phyloP scores from a whole-genome alignment of 2,797 vertebrate genomes.

The Amblyraja radiata region DNA sequence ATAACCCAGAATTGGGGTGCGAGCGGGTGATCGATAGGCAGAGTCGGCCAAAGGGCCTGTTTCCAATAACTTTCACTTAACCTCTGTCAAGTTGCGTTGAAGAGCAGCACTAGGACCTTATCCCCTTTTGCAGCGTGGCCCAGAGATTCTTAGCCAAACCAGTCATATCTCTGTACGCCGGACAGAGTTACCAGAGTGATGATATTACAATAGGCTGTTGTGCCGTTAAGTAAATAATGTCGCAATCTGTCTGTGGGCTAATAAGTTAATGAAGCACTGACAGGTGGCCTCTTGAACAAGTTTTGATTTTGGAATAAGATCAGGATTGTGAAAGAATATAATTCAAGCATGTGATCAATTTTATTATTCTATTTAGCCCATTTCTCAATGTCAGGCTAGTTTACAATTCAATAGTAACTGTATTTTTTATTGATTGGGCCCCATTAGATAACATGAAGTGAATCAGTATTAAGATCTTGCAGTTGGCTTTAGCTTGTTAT shows the following conservation, averaged over 20 bases:
- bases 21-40: too few relatives aligned
- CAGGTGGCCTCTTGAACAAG: neutral
- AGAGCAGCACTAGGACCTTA: neutral
- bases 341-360: neutral
- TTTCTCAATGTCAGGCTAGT: neutral
- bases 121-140: neutral
- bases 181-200: neutral
- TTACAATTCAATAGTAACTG: neutral
- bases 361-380: neutral
- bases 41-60: too few relatives aligned
- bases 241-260: too few relatives aligned
- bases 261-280: neutral
- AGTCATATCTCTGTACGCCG: neutral
- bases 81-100: neutral
- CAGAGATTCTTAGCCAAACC: neutral
- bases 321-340: neutral
- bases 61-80: neutral
- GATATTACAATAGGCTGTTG: neutral
- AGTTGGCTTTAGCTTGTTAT: neutral
- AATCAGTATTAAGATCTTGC: neutral
- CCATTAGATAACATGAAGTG: neutral
- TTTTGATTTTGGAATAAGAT: neutral
- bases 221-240: neutral
- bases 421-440: slow-evolving; percentile 12
- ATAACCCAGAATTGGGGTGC: too few relatives aligned